phyloP scores from a whole-genome alignment of 2,888 invertebrate species.

The Tetragonula carbonaria region DNA sequence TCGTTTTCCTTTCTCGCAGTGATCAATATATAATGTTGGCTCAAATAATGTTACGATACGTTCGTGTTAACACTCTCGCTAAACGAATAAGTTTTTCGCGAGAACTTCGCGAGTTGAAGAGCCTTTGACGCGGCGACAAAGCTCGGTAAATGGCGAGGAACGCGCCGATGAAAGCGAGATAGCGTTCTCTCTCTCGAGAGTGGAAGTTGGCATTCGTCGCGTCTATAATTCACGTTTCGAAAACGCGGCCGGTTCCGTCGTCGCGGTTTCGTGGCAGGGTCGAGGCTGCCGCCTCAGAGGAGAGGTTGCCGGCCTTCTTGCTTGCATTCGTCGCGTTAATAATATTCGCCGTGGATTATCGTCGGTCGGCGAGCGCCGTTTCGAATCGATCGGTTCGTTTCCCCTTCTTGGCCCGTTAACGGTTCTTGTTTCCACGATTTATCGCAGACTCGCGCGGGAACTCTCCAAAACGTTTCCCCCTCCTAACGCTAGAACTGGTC shows the following conservation, averaged over 20 bases:
- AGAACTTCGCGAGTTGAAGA: background rate
- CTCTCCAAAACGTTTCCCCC: too few species aligned
- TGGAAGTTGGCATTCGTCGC: slow-evolving; percentile 50
- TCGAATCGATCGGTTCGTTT: slow-evolving; percentile 36
- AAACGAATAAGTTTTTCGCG: background rate
- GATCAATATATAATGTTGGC: too few species aligned
- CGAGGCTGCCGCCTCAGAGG: slow-evolving; percentile 52
- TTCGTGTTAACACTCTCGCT: background rate
- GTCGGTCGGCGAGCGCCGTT: background rate
- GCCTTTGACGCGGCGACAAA: slow-evolving; percentile 10
- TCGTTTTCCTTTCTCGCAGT: too few species aligned
- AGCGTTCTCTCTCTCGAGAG: background rate
- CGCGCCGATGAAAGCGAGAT: slow-evolving; percentile 15
- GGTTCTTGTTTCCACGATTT: slow-evolving; percentile 24
- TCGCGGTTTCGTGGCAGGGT: slow-evolving; percentile 58
- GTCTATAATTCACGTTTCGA: slow-evolving; percentile 25
- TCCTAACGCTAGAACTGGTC: too few species aligned
- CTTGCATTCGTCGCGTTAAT: slow-evolving; percentile 48
- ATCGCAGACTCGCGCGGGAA: slow-evolving; percentile 13
- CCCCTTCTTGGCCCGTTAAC: background rate
- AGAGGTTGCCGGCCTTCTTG: slow-evolving; percentile 60
- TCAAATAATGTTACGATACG: too few species aligned
- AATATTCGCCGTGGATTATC: slow-evolving; percentile 53
- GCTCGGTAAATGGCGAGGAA: background rate
- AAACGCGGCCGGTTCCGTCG: slow-evolving; percentile 18